Percentiles rank a stretch among this genome's conserved stretches.
phyloP scores from a whole-genome alignment of 2,797 vertebrate genomes.

The Sparidentex hasta region DNA sequence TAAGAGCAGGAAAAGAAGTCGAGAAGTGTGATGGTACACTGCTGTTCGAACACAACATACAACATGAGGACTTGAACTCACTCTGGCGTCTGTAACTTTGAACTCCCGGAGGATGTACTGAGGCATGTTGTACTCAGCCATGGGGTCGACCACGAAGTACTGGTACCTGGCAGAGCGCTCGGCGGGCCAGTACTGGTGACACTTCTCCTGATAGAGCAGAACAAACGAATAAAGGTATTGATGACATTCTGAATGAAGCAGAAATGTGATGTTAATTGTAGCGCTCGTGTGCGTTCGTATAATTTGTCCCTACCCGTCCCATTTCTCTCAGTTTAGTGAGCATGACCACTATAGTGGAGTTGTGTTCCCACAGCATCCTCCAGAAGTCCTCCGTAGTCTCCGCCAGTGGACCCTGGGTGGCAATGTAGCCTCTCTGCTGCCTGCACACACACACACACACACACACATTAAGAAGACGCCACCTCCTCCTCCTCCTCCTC shows the following conservation, averaged over 20 bases:
- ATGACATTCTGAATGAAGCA: not conserved
- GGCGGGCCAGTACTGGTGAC: conserved; percentile 98
- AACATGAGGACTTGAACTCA: conserved; percentile 75
- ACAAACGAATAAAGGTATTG: not conserved
- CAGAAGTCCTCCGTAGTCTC: conserved; percentile 99
- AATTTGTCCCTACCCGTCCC: conserved; percentile 88
- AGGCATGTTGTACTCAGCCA: conserved; percentile 99
- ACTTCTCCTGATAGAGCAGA: conserved; percentile 90
- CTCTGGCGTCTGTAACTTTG: conserved; percentile 98
- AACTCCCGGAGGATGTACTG: conserved; percentile 99
- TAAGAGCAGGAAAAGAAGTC: conserved; percentile 45
- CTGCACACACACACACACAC: conserved; percentile 76
- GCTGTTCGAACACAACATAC: conserved; percentile 34
- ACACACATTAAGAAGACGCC: conserved; percentile 40
- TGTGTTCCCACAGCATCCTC: conserved; percentile 99
- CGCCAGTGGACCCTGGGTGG: conserved; percentile 95
- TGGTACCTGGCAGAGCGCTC: conserved; percentile 97
- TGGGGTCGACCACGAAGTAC: conserved; percentile 98
- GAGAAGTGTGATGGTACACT: conserved; percentile 33
- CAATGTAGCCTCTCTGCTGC: conserved; percentile 97
- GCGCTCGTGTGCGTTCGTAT: not conserved
- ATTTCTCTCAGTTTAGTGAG: conserved; percentile 97
- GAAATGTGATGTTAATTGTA: not conserved
- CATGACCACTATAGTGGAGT: conserved; percentile 99
- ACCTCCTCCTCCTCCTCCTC: conserved; percentile 27